phyloP scores from a whole-genome alignment of 2,797 vertebrate genomes.

The Austrolebias charrua region DNA sequence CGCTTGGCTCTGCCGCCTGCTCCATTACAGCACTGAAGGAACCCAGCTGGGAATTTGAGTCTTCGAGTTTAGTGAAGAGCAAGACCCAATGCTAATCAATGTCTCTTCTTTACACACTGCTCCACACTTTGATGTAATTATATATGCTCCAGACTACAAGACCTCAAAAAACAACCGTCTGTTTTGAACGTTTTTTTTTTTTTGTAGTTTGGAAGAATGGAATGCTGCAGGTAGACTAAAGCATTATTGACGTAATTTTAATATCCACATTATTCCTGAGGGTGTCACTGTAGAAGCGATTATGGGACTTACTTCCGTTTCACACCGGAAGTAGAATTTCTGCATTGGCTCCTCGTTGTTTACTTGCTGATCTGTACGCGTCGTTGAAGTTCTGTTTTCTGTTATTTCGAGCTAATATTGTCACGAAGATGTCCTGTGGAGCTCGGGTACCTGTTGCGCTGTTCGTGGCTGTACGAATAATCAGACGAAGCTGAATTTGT shows the following conservation, averaged over 20 bases:
- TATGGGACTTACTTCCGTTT: no score
- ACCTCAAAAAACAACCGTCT: conserved; percentile 19
- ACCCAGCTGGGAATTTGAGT: conserved; percentile 21
- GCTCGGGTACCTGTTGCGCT: no score
- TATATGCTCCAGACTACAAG: not conserved
- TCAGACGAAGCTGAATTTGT: no score
- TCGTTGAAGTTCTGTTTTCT: no score
- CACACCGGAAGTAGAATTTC: no score
- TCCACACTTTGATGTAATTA: conserved; percentile 9
- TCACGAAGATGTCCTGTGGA: no score
- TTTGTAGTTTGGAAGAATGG: not conserved
- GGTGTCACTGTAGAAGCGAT: no score
- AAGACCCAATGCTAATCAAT: conserved; percentile 23
- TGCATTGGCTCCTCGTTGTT: no score
- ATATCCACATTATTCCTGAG: no score
- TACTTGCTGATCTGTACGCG: no score
- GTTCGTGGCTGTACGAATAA: no score
- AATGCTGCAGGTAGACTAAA: not conserved
- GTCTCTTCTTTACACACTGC: conserved; percentile 5
- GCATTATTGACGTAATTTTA: not conserved
- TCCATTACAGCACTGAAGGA: conserved; percentile 9
- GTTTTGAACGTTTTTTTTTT: not conserved
- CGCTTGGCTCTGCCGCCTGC: conserved; percentile 15
- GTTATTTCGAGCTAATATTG: no score
- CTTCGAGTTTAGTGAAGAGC: conserved; percentile 14